A percentile compares a stretch with the other conserved stretches of the same genome.
Conservation (phyloP, 2,888 invertebrate species). For the Sympetrum striolatum region DNA sequence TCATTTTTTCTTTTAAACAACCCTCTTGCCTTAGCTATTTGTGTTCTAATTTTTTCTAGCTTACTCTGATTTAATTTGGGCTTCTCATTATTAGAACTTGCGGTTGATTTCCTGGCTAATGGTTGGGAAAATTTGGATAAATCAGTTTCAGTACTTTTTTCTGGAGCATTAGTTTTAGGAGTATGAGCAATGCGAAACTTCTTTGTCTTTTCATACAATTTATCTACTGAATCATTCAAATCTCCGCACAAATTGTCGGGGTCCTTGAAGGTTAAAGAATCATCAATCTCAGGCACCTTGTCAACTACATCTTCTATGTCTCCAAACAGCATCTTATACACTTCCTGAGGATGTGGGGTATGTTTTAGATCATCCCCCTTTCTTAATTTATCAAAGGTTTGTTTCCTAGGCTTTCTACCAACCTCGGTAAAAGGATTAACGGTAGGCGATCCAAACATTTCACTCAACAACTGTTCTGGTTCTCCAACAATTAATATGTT, state of each 20-base stretch:
- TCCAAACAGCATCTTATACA: not conserved
- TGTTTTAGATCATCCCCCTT: not conserved
- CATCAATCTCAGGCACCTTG: not conserved
- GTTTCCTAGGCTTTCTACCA: no score
- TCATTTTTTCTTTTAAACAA: not conserved
- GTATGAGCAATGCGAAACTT: not conserved
- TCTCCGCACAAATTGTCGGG: not conserved
- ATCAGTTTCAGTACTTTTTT: not conserved
- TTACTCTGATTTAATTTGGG: not conserved
- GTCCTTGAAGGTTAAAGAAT: not conserved
- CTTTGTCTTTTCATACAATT: not conserved
- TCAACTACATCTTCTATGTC: not conserved
- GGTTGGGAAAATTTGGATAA: not conserved
- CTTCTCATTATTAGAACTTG: not conserved
- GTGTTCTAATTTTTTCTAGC: not conserved
- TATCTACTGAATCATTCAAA: not conserved
- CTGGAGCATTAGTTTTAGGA: not conserved
- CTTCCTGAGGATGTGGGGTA: not conserved
- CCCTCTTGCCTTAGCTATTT: not conserved
- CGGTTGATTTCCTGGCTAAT: not conserved
- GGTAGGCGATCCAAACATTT: not conserved
- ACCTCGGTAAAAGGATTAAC: no score
- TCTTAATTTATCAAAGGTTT: no score
- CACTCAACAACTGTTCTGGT: not conserved
- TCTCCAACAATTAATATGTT: not conserved